Evolutionary conservation across 2,888 invertebrate species (phyloP).

Genomic region (Brenthis hecate): DNA sequence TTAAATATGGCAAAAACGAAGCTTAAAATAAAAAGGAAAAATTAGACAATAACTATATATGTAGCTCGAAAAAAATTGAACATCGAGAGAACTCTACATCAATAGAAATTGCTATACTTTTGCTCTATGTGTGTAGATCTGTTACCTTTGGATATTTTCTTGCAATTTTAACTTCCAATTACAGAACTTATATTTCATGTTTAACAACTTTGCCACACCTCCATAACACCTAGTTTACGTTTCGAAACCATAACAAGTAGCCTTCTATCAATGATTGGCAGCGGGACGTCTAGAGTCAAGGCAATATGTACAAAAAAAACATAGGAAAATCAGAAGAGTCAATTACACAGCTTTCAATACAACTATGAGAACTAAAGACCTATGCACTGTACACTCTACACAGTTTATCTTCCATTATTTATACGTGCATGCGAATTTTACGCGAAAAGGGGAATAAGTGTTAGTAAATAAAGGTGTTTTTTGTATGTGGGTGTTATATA

Average conservation of each 20-base stretch:
- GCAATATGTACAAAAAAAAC: slow-evolving; percentile 19
- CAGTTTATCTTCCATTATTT: slow-evolving; percentile 13
- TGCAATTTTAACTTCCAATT: slow-evolving; percentile 7
- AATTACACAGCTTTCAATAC: slow-evolving; percentile 32
- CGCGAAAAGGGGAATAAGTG: slow-evolving; percentile 9
- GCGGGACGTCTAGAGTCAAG: slow-evolving; percentile 20
- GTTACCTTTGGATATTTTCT: background rate
- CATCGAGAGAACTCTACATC: too few relatives aligned
- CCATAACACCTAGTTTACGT: slow-evolving; percentile 23
- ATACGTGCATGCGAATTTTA: slow-evolving; percentile 17
- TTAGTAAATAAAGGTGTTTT: slow-evolving; percentile 33
- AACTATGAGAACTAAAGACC: slow-evolving; percentile 33
- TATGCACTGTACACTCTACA: slow-evolving; percentile 22
- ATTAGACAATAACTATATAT: too few relatives aligned
- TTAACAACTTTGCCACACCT: slow-evolving; percentile 31
- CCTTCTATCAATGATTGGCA: slow-evolving; percentile 26
- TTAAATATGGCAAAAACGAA: too few relatives aligned
- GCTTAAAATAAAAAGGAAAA: too few relatives aligned
- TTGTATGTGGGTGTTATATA: slow-evolving; percentile 33
- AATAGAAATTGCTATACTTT: too few relatives aligned
- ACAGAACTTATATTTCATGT: slow-evolving; percentile 21
- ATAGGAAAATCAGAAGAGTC: slow-evolving; percentile 22
- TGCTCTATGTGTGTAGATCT: too few relatives aligned
- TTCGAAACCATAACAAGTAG: slow-evolving; percentile 33
- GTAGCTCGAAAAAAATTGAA: too few relatives aligned